Evolutionary conservation across 2,113 vertebrate species (phyloP).

Genomic region (Petrocephalus zakoni): DNA sequence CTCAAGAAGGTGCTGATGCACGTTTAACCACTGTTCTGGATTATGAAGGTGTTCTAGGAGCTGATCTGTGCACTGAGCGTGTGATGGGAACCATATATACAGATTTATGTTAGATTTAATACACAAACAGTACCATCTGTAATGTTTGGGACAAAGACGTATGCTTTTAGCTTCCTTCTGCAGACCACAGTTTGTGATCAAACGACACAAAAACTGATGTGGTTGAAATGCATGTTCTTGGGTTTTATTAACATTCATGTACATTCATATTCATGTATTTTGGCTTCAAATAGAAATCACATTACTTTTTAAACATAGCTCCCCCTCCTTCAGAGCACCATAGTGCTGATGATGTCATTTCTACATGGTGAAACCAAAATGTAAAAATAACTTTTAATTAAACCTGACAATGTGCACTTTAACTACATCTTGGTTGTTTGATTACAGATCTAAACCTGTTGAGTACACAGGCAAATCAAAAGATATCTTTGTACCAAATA

Average conservation of each 20-base stretch:
- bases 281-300: neutral
- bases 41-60: neutral
- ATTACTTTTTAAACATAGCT: neutral
- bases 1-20: constrained; percentile 76
- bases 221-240: neutral
- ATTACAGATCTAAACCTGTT: neutral
- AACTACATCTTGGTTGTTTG: neutral
- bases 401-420: neutral
- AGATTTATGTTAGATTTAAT: neutral
- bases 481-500: neutral
- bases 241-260: neutral
- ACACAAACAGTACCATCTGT: neutral
- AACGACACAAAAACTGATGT: neutral
- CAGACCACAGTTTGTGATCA: neutral
- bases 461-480: neutral
- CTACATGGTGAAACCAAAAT: neutral
- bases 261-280: neutral
- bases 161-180: neutral
- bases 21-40: neutral
- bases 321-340: neutral
- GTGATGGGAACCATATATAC: neutral
- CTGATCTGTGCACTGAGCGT: neutral
- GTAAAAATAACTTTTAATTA: neutral
- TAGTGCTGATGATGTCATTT: neutral
- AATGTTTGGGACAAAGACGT: neutral